Conservation (phyloP, 1,140 invertebrate genomes). For the Polypedilum pembai region DNA sequence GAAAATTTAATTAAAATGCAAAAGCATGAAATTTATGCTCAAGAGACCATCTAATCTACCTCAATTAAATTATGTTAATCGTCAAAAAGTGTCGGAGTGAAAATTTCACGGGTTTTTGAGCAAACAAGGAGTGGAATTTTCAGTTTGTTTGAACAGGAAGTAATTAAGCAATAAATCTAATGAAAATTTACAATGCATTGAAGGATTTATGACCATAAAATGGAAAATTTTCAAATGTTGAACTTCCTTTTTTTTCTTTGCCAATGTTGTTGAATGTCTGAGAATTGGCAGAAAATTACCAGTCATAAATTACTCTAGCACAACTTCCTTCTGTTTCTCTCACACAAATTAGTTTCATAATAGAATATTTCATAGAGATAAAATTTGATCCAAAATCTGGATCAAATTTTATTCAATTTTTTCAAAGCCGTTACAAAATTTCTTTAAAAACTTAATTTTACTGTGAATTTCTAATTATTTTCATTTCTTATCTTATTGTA, state of each 20-base stretch:
- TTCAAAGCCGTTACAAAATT: too few species aligned
- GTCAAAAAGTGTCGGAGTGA: neutral
- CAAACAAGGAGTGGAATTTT: neutral
- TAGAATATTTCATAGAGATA: too few species aligned
- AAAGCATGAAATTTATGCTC: constrained; percentile 27
- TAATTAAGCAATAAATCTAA: constrained; percentile 26
- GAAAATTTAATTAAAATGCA: constrained; percentile 26
- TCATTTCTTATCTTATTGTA: too few species aligned
- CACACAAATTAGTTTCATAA: too few species aligned
- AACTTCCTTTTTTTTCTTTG: neutral
- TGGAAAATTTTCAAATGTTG: neutral
- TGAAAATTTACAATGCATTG: constrained; percentile 21
- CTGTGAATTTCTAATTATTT: too few species aligned
- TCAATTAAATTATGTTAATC: constrained; percentile 15
- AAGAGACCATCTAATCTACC: constrained; percentile 18
- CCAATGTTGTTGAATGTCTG: neutral
- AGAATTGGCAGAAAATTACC: neutral
- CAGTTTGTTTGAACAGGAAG: constrained; percentile 13
- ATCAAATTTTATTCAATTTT: too few species aligned
- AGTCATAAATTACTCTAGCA: neutral
- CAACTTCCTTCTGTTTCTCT: neutral
- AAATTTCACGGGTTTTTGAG: neutral
- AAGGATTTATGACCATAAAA: constrained; percentile 6
- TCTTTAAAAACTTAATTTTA: too few species aligned
- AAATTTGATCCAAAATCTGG: too few species aligned